Evolutionary conservation across 2,797 vertebrate species (phyloP).

Genomic region (Melanotaenia pygmaea): DNA sequence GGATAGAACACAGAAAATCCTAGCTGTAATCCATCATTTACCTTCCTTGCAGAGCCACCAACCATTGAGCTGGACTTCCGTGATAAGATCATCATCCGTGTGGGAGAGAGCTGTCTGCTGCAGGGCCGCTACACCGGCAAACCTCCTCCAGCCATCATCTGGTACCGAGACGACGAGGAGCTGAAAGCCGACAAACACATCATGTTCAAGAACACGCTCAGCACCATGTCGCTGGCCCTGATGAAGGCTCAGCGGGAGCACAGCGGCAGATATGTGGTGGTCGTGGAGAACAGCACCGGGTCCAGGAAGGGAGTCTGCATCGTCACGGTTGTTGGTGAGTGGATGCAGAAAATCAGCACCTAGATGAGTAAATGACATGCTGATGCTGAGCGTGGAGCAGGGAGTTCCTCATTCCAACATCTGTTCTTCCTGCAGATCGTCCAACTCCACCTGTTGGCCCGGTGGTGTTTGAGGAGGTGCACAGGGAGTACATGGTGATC

Average conservation of each 20-base stretch:
- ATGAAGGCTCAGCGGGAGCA: conserved; percentile 91
- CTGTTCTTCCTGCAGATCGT: conserved; percentile 85
- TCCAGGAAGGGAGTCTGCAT: conserved; percentile 94
- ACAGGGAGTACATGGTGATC: conserved; percentile 94
- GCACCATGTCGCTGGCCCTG: conserved; percentile 89
- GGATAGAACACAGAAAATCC: too few relatives aligned
- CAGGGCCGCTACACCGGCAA: conserved; percentile 94
- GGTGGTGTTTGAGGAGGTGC: conserved; percentile 95
- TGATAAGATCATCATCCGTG: conserved; percentile 91
- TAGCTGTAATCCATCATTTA: too few relatives aligned
- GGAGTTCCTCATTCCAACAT: background rate
- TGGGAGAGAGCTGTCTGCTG: conserved; percentile 93
- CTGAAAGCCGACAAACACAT: conserved; percentile 89
- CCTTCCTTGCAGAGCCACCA: conserved; percentile 88
- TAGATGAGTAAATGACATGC: too few relatives aligned
- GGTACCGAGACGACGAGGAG: conserved; percentile 90
- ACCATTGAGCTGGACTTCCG: conserved; percentile 96
- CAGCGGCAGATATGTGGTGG: conserved; percentile 93
- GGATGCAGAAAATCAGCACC: background rate
- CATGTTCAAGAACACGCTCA: conserved; percentile 90
- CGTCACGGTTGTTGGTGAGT: conserved; percentile 92
- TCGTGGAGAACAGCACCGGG: conserved; percentile 94
- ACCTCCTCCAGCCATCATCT: conserved; percentile 91
- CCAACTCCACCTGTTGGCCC: conserved; percentile 94
- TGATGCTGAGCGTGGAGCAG: background rate